Percentiles rank a stretch among this genome's conserved stretches.
Conservation (phyloP, 2,888 invertebrate species). For the Polydrusus pterygomalis region DNA sequence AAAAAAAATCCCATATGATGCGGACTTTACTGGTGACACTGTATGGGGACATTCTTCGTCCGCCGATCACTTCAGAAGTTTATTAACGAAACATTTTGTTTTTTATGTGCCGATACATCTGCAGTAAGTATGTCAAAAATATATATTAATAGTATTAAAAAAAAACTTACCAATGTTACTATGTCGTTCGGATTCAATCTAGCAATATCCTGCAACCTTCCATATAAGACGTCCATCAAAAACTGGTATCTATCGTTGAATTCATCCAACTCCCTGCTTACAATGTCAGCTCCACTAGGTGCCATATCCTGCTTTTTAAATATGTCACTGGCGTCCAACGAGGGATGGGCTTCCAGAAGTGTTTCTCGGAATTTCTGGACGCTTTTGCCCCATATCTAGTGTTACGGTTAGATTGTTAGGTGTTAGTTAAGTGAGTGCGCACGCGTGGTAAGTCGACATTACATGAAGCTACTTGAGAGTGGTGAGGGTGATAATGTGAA, state of each 20-base stretch:
- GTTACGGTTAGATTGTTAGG: conserved; percentile 73
- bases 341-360: conserved; percentile 88
- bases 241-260: conserved; percentile 87
- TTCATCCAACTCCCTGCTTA: conserved; percentile 85
- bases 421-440: conserved; percentile 72
- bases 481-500: conserved; percentile 29
- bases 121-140: too few species aligned
- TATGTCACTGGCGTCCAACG: conserved; percentile 77
- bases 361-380: conserved; percentile 89
- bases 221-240: conserved; percentile 81
- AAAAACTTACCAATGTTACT: conserved; percentile 82
- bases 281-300: conserved; percentile 80
- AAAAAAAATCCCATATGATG: too few species aligned
- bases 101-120: too few species aligned
- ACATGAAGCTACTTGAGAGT: conserved; percentile 50
- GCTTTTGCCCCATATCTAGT: conserved; percentile 90
- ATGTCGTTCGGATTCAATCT: conserved; percentile 83
- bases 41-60: too few species aligned
- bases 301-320: conserved; percentile 63
- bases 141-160: too few species aligned
- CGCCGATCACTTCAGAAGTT: too few species aligned
- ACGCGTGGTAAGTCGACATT: conserved; percentile 59
- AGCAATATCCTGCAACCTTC: conserved; percentile 80
- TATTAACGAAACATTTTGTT: too few species aligned
- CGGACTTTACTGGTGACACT: too few species aligned